These are phyloP conservation scores for Corythaeola cristata DNA, from an alignment of 2,113 vertebrate genomes.

Conservation along the genomic window DNA sequence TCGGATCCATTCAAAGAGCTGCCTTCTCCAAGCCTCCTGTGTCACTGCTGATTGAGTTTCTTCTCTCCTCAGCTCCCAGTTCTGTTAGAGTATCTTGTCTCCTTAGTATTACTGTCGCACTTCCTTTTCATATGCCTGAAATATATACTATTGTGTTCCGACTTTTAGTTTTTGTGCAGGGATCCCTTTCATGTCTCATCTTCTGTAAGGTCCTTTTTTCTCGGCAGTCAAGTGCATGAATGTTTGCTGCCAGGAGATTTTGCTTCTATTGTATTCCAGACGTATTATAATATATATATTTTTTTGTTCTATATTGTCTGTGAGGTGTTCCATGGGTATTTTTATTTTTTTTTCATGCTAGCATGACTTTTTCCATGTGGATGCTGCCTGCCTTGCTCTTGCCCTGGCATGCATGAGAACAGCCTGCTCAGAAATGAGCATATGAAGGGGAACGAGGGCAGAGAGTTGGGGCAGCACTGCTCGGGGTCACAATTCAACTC, in stretches of 20 bases:
- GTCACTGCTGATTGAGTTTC: slow-evolving; percentile 72
- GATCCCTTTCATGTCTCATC: slow-evolving; percentile 77
- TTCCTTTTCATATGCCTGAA: slow-evolving; percentile 78
- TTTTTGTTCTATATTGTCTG: slow-evolving; percentile 63
- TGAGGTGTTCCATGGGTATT: slow-evolving; percentile 20
- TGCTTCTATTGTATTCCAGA: slow-evolving; percentile 72
- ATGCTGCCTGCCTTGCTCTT: neutral
- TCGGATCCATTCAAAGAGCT: slow-evolving; percentile 52
- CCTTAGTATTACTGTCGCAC: slow-evolving; percentile 68
- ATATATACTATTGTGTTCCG: slow-evolving; percentile 77
- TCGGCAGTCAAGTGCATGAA: slow-evolving; percentile 77
- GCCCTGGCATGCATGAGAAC: neutral
- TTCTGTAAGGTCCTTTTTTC: slow-evolving; percentile 77
- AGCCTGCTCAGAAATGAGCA: neutral
- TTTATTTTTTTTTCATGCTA: neutral
- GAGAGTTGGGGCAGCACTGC: neutral
- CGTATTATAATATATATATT: slow-evolving; percentile 40
- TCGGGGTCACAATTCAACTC: rapidly evolving
- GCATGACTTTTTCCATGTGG: slow-evolving; percentile 47
- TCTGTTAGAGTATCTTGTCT: slow-evolving; percentile 71
- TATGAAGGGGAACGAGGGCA: neutral
- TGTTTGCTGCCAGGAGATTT: slow-evolving; percentile 77
- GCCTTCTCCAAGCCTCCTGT: slow-evolving; percentile 36
- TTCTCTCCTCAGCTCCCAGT: slow-evolving; percentile 43
- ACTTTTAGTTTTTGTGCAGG: slow-evolving; percentile 76